These are phyloP conservation scores for Rattus norvegicus DNA, from an alignment of 2,113 vertebrate species.

Conservation along the genomic window DNA sequence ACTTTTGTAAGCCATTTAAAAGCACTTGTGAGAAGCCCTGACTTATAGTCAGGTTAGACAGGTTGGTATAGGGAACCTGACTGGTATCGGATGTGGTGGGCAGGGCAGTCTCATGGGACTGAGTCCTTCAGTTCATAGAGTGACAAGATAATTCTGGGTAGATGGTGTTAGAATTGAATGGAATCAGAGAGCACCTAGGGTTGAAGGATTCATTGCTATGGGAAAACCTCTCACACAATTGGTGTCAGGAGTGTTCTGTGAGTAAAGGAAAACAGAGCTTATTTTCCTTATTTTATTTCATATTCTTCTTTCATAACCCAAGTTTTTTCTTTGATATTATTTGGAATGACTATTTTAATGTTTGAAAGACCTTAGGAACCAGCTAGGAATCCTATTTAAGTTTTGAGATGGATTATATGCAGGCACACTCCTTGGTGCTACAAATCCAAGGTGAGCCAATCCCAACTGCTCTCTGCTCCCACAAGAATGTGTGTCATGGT, in stretches of 20 bases:
- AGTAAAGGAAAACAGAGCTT: neutral
- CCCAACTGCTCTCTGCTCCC: neutral
- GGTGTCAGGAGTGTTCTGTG: neutral
- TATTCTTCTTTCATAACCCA: neutral
- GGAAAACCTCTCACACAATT: neutral
- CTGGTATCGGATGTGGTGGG: neutral
- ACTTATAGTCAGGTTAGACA: neutral
- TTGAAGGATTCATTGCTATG: neutral
- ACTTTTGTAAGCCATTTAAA: neutral
- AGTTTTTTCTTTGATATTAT: slow-evolving; percentile 21
- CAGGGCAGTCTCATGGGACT: neutral
- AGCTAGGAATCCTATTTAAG: neutral
- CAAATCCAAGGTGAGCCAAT: neutral
- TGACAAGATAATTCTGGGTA: neutral
- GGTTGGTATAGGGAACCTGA: neutral
- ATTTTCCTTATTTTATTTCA: neutral
- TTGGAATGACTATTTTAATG: slow-evolving; percentile 27
- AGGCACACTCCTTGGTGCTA: neutral
- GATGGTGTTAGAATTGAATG: neutral
- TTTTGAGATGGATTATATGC: neutral
- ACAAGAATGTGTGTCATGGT: neutral
- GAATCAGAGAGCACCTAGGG: neutral
- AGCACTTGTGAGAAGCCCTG: neutral
- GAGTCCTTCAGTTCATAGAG: neutral
- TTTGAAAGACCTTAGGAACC: neutral